A percentile compares a stretch with the other conserved stretches of the same genome.
phyloP scores from a whole-genome alignment of 2,797 vertebrate genomes.

The Threskiornis aethiopicus region DNA sequence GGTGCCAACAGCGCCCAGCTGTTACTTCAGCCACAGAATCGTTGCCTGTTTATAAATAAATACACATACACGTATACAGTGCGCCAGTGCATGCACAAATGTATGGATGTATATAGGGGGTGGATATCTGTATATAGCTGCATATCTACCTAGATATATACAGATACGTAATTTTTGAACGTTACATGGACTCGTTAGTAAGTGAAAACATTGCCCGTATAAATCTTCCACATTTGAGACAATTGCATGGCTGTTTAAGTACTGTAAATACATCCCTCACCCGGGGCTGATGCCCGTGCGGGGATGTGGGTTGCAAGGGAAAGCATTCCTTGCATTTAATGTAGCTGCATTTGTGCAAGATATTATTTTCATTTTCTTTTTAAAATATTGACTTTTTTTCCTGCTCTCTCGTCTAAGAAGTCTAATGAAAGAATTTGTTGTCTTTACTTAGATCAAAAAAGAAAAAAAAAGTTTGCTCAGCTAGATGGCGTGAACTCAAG shows the following conservation, averaged over 20 bases:
- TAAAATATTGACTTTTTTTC: background rate
- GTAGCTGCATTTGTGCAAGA: background rate
- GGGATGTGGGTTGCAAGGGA: slow-evolving; percentile 8
- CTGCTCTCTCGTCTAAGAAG: slow-evolving; percentile 31
- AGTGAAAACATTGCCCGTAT: background rate
- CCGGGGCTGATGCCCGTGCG: background rate
- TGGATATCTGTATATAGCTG: background rate
- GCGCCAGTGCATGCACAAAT: background rate
- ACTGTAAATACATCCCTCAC: background rate
- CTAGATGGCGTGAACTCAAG: slow-evolving; percentile 9
- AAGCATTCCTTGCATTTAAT: background rate
- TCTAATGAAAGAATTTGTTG: slow-evolving; percentile 49
- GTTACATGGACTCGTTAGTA: background rate
- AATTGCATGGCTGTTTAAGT: background rate
- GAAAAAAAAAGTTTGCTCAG: slow-evolving; percentile 21
- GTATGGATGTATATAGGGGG: rapidly evolving
- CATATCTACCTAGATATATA: rapidly evolving
- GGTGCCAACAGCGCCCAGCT: background rate
- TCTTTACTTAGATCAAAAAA: slow-evolving; percentile 47
- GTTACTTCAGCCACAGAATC: background rate
- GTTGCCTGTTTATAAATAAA: background rate
- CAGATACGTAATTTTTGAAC: rapidly evolving
- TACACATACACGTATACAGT: rapidly evolving
- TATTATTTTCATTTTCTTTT: slow-evolving; percentile 6
- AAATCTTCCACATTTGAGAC: background rate